Evolutionary conservation across 2,888 invertebrate genomes (phyloP), one percentile per base, ranked within the genome.

Genomic region (Luperina nickerlii): DNA sequence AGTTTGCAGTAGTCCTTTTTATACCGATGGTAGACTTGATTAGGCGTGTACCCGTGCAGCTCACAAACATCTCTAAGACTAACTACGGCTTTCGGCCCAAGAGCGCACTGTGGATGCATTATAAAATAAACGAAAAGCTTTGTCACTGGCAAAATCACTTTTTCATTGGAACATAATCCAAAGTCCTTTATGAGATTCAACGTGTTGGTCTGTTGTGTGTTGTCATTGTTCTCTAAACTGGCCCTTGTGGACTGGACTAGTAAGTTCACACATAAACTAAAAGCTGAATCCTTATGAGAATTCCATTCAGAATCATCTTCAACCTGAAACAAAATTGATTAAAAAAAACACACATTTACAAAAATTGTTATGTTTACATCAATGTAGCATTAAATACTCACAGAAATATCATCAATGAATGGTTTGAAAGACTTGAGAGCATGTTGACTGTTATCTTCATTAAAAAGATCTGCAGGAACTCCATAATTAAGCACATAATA

Each of bases 1-100:
- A 97, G 95, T 84, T 97, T 97, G 88, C 97, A 97, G 82, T 97
- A 97, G 90, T 98, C 97, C 84, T 97, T 97, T 90, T 97, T 97
- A 90, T 98, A 97, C 90, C 97, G 96, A 74, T 97, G 97, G 87
- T 98, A 98, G 13, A 98, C 95, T 88, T 97, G 95, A 87, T 97
- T 97, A 0, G 97, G 97, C 0, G 97, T 97, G 66, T 96, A 95
- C 0, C 96, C 95, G 71, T 97, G 97, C 32, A 93, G 94, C 89
- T 97, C 96, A 24, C 98, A 97, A 18, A 98, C 94, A 87, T 97
- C 97, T 88, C 97, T 95, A 51, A 97, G 95, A 87, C 97, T 97
- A 15, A 97, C 95, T 0, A 97, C 96, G 20, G 98, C 98, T 89
- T 97, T 97, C 2, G 97, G 95, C 13, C 97, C 95, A 48, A 97